A percentile compares a stretch with the other conserved stretches of the same genome.
Conservation (phyloP, 2,888 invertebrate genomes). For the Chaetogeoica ovagalla region DNA sequence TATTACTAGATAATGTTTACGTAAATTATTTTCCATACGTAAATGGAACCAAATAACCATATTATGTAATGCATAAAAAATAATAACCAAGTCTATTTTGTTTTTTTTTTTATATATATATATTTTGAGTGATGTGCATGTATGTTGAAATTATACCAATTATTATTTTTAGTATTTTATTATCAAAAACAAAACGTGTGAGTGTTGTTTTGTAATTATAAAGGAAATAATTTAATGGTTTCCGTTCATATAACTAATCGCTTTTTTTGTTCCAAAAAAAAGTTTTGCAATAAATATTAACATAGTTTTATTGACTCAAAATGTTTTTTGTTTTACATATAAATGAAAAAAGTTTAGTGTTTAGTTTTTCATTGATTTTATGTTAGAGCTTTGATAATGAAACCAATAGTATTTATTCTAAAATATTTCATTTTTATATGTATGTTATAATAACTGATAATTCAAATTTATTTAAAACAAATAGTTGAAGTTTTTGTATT, state of each 20-base stretch:
- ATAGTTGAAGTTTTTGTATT: neutral
- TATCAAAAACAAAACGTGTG: slow-evolving; percentile 20
- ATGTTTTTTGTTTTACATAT: neutral
- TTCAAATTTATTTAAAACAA: too few relatives aligned
- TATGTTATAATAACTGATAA: neutral
- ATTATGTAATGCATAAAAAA: slow-evolving; percentile 6
- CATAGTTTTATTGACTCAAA: neutral
- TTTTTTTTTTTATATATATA: neutral
- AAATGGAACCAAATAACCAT: slow-evolving; percentile 23
- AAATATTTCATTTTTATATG: neutral
- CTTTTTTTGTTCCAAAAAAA: neutral
- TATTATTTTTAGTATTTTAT: slow-evolving; percentile 20
- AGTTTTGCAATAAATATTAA: neutral
- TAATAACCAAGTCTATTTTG: slow-evolving; percentile 21
- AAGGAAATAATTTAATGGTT: slow-evolving; percentile 21
- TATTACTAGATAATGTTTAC: slow-evolving; percentile 26
- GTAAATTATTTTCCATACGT: slow-evolving; percentile 32
- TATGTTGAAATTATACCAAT: slow-evolving; percentile 30
- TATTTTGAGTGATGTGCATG: neutral
- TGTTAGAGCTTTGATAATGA: neutral
- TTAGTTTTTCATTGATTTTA: neutral
- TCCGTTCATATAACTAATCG: slow-evolving; percentile 1
- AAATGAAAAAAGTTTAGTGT: neutral
- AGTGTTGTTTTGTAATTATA: slow-evolving; percentile 23
- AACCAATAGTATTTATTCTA: neutral